A percentile compares a stretch with the other conserved stretches of the same genome.
Evolutionary conservation across 37 sponge, comb jelly and placozoan genomes (phyloP).

Genomic region (Chondrosia reniformis): DNA sequence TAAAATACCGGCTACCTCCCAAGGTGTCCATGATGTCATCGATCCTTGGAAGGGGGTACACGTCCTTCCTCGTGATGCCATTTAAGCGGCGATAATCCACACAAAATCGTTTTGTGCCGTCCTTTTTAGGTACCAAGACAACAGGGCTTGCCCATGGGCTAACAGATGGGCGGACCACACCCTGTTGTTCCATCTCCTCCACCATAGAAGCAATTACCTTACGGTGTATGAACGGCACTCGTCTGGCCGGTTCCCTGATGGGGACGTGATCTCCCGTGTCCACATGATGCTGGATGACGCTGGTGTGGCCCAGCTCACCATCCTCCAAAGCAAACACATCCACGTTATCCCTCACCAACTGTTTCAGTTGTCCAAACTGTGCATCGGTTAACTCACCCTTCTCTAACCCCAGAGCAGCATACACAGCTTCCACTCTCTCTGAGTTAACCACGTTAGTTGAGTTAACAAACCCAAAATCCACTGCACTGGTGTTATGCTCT

Average conservation of each 20-base stretch:
- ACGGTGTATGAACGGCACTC: conserved; percentile 34
- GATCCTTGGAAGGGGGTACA: conserved; percentile 30
- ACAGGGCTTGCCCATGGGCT: conserved; percentile 29
- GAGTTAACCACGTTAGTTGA: no score
- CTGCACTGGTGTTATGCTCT: no score
- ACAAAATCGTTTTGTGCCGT: conserved; percentile 12
- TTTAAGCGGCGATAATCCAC: conserved; percentile 23
- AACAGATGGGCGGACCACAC: conserved; percentile 2
- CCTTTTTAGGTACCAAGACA: conserved; percentile 17
- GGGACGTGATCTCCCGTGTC: conserved; percentile 42
- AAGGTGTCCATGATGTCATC: neutral
- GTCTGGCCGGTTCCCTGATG: conserved; percentile 25
- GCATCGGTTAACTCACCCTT: no score
- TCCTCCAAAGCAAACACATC: conserved; percentile 37
- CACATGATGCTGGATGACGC: conserved; percentile 32
- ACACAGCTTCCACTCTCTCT: no score
- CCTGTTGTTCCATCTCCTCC: neutral
- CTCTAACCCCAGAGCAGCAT: no score
- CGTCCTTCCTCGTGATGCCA: conserved; percentile 24
- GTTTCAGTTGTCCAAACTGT: no score
- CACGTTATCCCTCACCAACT: no score
- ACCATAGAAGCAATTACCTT: conserved; percentile 3
- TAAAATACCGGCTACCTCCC: neutral
- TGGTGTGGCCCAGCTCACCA: conserved; percentile 43
- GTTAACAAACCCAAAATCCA: no score